Evolutionary conservation across 1,140 invertebrate species (phyloP).

Genomic region (Holotrichia oblita): DNA sequence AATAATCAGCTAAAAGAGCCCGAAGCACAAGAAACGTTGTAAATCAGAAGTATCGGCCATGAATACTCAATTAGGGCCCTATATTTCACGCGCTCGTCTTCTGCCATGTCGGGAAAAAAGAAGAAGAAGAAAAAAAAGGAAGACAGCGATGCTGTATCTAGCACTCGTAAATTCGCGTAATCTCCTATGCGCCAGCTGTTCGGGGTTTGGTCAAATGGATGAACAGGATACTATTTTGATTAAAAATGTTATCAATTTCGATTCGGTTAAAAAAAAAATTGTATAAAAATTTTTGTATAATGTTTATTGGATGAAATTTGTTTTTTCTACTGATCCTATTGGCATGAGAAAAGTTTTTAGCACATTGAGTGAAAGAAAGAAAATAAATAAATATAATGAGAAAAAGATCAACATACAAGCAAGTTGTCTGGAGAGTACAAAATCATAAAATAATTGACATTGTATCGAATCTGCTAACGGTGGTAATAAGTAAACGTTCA

Average conservation of each 20-base stretch:
- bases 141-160: background rate
- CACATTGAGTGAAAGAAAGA: no score
- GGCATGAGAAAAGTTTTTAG: no score
- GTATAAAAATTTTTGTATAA: background rate
- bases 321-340: no score
- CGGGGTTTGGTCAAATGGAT: background rate
- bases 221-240: slow-evolving; percentile 24
- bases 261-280: slow-evolving; percentile 6
- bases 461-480: no score
- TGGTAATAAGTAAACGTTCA: no score
- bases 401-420: no score
- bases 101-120: background rate
- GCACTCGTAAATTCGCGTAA: slow-evolving; percentile 46
- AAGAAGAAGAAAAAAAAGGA: background rate
- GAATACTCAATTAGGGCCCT: slow-evolving; percentile 47
- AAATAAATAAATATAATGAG: no score
- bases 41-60: slow-evolving; percentile 46
- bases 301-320: slow-evolving; percentile 3
- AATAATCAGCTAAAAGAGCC: slow-evolving; percentile 46
- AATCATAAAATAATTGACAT: no score
- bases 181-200: slow-evolving; percentile 30
- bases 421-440: no score
- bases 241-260: slow-evolving; percentile 38
- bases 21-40: slow-evolving; percentile 42
- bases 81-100: slow-evolving; percentile 39